Conservation (phyloP, 2,113 vertebrate species). For the Thymallus thymallus region DNA sequence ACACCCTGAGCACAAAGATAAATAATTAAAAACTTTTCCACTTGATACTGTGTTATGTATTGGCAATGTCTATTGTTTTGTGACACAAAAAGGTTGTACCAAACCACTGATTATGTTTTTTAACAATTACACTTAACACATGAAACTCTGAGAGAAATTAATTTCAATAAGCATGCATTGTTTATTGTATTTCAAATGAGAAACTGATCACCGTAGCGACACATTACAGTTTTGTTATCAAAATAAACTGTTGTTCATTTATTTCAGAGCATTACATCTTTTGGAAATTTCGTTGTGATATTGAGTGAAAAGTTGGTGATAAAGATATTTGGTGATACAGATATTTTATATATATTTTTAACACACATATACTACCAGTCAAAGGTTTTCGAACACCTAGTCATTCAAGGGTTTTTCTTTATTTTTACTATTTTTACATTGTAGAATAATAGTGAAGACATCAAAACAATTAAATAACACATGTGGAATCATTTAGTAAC, state of each 20-base stretch:
- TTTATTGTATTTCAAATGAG: neutral
- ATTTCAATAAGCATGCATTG: neutral
- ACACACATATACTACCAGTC: neutral
- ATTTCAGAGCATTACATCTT: neutral
- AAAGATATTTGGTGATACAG: too few species aligned
- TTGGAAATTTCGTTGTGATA: neutral
- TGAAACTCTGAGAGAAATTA: too few species aligned
- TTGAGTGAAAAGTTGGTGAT: neutral
- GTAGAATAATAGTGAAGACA: too few species aligned
- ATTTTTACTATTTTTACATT: too few species aligned
- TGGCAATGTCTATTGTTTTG: neutral
- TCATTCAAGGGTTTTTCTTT: too few species aligned
- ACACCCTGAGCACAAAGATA: neutral
- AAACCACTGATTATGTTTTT: neutral
- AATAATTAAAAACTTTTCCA: too few species aligned
- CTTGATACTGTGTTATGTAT: too few species aligned
- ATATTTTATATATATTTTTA: neutral
- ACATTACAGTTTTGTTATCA: neutral
- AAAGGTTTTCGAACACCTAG: too few species aligned
- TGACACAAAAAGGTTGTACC: neutral
- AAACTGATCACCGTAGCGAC: neutral
- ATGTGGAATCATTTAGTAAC: too few species aligned
- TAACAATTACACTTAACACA: too few species aligned
- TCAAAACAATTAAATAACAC: too few species aligned
- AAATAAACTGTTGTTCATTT: neutral